These are phyloP conservation scores for Acromyrmex charruanus DNA, from an alignment of 1,140 invertebrate species.

Conservation along the genomic window DNA sequence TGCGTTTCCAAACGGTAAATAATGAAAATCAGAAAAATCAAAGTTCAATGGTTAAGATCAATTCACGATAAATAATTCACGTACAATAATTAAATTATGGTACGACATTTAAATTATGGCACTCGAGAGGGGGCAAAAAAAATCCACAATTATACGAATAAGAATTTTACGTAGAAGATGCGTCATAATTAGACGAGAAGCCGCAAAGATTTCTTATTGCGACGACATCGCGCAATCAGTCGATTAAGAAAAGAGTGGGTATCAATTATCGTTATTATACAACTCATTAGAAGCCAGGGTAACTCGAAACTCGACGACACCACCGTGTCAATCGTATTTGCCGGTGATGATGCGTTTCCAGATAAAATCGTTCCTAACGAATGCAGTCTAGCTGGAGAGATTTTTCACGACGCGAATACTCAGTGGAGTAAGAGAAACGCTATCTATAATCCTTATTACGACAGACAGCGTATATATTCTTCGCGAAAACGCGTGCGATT, in stretches of 20 bases:
- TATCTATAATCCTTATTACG: slow-evolving; percentile 47
- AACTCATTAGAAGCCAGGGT: slow-evolving; percentile 6
- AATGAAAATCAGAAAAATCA: slow-evolving; percentile 4
- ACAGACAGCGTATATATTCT: slow-evolving; percentile 49
- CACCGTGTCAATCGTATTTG: not conserved
- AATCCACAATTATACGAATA: not conserved
- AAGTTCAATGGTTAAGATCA: not conserved
- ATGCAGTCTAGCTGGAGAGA: not conserved
- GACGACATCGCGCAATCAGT: slow-evolving; percentile 12
- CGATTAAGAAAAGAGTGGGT: not conserved
- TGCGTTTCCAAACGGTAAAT: not conserved
- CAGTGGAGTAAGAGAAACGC: slow-evolving; percentile 5
- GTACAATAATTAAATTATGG: not conserved
- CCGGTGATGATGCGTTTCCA: not conserved
- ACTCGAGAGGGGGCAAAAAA: not conserved
- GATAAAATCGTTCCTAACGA: not conserved
- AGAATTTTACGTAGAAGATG: not conserved
- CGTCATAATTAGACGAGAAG: not conserved
- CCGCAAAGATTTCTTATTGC: slow-evolving; percentile 24
- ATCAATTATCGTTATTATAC: slow-evolving; percentile 49
- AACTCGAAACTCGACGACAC: not conserved
- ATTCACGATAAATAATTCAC: not conserved
- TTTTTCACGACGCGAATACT: not conserved
- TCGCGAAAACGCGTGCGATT: slow-evolving; percentile 70
- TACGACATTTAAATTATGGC: too few species aligned